Conservation (phyloP, 2,797 vertebrate species). For the Mus spretus region DNA sequence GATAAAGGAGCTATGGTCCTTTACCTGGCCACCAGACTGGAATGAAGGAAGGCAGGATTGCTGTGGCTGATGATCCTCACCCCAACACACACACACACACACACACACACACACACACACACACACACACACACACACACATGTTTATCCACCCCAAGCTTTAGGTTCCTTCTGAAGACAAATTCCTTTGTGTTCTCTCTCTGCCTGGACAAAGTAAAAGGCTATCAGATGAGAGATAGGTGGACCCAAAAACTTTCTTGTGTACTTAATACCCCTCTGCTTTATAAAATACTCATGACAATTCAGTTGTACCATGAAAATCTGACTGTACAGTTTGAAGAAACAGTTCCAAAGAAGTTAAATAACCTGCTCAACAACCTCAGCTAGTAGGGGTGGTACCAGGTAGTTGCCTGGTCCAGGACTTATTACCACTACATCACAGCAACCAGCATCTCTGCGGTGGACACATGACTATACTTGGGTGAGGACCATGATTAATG, state of each 20-base stretch:
- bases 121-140: background rate
- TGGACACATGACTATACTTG: background rate
- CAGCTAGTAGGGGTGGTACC: background rate
- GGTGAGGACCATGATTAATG: conserved; percentile 1
- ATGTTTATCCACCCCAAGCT: background rate
- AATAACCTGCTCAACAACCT: background rate
- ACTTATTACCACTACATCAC: background rate
- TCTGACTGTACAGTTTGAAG: conserved; percentile 27
- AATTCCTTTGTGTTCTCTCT: accelerated
- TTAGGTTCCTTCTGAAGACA: background rate
- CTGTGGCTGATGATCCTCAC: background rate
- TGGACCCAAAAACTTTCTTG: background rate
- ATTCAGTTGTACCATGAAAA: background rate
- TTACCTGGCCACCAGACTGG: accelerated
- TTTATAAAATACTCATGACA: background rate
- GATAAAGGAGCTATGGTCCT: background rate
- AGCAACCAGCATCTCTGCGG: background rate
- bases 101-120: background rate
- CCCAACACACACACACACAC: background rate
- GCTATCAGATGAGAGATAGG: background rate
- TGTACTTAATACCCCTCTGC: background rate
- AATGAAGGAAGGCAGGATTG: background rate
- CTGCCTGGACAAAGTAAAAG: background rate
- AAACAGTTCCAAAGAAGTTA: background rate
- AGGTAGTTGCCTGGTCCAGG: background rate